Percentiles rank a stretch among this genome's conserved stretches.
Evolutionary conservation across 1,140 invertebrate species (phyloP).

Genomic region (Galendromus occidentalis): DNA sequence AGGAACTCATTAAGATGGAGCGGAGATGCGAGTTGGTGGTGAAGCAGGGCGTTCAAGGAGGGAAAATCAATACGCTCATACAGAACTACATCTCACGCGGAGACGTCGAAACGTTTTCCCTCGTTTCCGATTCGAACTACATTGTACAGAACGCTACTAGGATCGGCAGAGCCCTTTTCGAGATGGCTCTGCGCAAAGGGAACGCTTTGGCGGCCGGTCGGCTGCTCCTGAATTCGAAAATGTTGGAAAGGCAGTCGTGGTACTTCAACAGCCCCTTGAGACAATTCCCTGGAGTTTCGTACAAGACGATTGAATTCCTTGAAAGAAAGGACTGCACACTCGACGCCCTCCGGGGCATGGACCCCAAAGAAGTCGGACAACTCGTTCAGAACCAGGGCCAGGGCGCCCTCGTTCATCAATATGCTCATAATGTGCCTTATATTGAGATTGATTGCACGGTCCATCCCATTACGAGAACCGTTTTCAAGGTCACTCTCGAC

Average conservation of each 20-base stretch:
- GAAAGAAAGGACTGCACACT: conserved; percentile 23
- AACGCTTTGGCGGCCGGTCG: conserved; percentile 67
- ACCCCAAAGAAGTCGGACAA: conserved; percentile 28
- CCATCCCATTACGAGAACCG: conserved; percentile 83
- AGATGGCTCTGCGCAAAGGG: conserved; percentile 69
- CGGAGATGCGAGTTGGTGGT: conserved; percentile 48
- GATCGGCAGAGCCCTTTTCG: conserved; percentile 77
- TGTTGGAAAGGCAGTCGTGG: conserved; percentile 77
- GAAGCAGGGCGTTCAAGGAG: conserved; percentile 59
- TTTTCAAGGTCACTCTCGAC: conserved; percentile 62
- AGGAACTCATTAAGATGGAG: conserved; percentile 35
- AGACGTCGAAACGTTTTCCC: conserved; percentile 59
- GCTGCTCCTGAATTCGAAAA: conserved; percentile 58
- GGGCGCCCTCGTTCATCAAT: conserved; percentile 55
- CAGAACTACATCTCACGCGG: conserved; percentile 71
- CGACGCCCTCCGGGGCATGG: conserved; percentile 28
- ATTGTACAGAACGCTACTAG: conserved; percentile 66
- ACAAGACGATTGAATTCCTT: conserved; percentile 28
- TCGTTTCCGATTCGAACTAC: conserved; percentile 80
- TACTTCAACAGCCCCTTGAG: conserved; percentile 58
- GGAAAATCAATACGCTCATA: conserved; percentile 92
- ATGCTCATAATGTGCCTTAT: conserved; percentile 59
- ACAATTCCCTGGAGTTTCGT: conserved; percentile 41
- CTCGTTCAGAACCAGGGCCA: conserved; percentile 13
- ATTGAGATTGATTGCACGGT: conserved; percentile 59